Conservation (phyloP, 2,113 vertebrate species). For the Siniperca chuatsi region DNA sequence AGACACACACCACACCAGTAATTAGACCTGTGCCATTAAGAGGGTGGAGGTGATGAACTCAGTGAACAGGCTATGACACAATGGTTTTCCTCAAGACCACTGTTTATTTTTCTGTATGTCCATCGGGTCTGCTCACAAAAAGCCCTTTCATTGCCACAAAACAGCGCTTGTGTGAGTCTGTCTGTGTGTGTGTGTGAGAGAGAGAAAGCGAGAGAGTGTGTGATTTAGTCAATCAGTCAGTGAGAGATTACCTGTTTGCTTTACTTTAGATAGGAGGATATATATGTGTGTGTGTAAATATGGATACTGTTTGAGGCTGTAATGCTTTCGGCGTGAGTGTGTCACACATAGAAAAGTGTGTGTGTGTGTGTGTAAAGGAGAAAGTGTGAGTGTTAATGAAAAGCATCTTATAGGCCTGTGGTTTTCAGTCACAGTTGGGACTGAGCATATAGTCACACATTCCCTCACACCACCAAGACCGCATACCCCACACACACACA, state of each 20-base stretch:
- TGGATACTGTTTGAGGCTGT: conserved; percentile 2
- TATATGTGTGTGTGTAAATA: conserved; percentile 40
- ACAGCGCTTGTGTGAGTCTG: conserved; percentile 35
- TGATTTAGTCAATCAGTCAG: background rate
- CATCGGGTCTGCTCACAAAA: conserved; percentile 67
- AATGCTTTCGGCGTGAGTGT: background rate
- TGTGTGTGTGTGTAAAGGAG: conserved; percentile 27
- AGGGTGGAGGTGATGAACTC: conserved; percentile 38
- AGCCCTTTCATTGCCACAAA: conserved; percentile 72
- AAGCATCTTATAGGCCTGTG: conserved; percentile 55
- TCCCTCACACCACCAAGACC: conserved; percentile 53
- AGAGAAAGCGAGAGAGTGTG: background rate
- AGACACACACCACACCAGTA: conserved; percentile 41
- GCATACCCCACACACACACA: conserved; percentile 17
- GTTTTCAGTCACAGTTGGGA: conserved; percentile 54
- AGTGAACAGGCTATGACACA: conserved; percentile 67
- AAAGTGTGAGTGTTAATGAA: conserved; percentile 71
- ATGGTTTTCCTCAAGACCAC: conserved; percentile 71
- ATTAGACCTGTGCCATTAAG: conserved; percentile 44
- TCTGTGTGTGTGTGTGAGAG: conserved; percentile 4
- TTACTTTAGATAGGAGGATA: conserved; percentile 50
- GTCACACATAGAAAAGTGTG: background rate
- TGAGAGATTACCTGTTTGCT: conserved; percentile 49
- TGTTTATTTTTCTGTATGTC: conserved; percentile 77
- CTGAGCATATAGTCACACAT: conserved; percentile 54